Evolutionary conservation across 1,140 invertebrate genomes (phyloP).

Genomic region (Stratiolaelaps scimitus): DNA sequence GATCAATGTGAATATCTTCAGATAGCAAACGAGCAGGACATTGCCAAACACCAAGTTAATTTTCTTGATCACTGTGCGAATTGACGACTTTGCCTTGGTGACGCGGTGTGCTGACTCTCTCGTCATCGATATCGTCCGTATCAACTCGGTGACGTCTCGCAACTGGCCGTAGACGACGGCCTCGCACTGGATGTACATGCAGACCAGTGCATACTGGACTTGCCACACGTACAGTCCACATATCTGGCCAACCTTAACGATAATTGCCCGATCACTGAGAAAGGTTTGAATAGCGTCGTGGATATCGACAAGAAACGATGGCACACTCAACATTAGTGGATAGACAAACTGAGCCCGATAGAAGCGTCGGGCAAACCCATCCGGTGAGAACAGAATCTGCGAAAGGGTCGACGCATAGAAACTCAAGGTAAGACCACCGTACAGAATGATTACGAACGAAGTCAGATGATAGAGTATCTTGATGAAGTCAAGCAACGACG

Average conservation of each 20-base stretch:
- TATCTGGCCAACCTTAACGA: neutral
- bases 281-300: neutral
- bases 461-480: neutral
- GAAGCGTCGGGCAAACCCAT: neutral
- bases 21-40: neutral
- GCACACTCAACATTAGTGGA: neutral
- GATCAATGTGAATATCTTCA: neutral
- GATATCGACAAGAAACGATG: neutral
- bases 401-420: neutral
- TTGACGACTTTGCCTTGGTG: neutral
- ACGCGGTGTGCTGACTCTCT: neutral
- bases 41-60: neutral
- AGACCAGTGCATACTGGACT: neutral
- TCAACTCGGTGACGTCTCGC: neutral
- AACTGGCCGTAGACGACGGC: neutral
- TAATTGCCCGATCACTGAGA: neutral
- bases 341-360: neutral
- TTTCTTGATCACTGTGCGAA: neutral
- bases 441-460: neutral
- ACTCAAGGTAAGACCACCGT: neutral
- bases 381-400: neutral
- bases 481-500: conserved; percentile 7
- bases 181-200: neutral
- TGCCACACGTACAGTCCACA: conserved; percentile 18
- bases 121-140: neutral